A percentile compares a stretch with the other conserved stretches of the same genome.
These are phyloP conservation scores for Sebastes hubbsi DNA, from an alignment of 2,797 vertebrate genomes.

Conservation along the genomic window DNA sequence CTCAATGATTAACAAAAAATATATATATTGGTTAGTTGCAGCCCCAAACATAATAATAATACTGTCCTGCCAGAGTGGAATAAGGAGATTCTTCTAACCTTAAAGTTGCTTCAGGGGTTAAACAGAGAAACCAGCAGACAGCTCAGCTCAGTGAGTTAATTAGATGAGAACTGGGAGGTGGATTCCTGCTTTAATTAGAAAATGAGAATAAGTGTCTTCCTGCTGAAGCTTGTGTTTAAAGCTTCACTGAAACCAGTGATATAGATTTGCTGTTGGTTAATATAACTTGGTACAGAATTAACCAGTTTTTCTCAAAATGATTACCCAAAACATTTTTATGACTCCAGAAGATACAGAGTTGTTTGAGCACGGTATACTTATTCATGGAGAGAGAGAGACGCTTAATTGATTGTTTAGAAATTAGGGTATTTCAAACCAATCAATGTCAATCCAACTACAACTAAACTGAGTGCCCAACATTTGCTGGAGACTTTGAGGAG, in stretches of 20 bases:
- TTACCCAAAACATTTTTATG: neutral
- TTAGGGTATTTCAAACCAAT: neutral
- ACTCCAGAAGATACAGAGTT: neutral
- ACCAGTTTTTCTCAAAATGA: neutral
- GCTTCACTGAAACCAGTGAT: neutral
- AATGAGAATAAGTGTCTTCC: neutral
- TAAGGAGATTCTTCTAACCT: neutral
- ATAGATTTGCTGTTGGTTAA: neutral
- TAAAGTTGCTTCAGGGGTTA: neutral
- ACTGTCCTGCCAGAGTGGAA: neutral
- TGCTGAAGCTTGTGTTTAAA: neutral
- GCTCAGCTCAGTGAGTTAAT: neutral
- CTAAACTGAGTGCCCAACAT: neutral
- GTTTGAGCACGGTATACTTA: neutral
- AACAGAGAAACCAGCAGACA: neutral
- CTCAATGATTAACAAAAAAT: neutral
- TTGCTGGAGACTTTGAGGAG: neutral
- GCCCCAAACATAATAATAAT: neutral
- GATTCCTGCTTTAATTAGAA: neutral
- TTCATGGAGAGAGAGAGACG: neutral
- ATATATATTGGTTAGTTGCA: neutral
- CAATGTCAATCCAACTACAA: neutral
- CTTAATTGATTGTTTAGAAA: neutral
- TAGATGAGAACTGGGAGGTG: neutral
- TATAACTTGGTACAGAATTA: neutral